A percentile compares a stretch with the other conserved stretches of the same genome.
These are phyloP conservation scores for Myotis planiceps DNA, from an alignment of 2,797 vertebrate species.

Conservation along the genomic window DNA sequence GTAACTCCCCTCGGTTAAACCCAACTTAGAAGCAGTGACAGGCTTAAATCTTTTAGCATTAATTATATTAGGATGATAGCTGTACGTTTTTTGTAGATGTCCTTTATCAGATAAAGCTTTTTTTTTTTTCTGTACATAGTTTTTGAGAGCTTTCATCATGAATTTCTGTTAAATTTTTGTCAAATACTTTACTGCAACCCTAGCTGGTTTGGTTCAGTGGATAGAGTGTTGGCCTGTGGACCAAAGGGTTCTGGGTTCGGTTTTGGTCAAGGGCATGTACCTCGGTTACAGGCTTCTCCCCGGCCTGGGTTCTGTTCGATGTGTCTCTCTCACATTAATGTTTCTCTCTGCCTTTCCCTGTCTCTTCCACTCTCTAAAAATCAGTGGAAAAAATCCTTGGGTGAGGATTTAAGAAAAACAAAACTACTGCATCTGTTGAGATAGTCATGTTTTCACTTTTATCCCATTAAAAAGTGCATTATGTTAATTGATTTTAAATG, in stretches of 20 bases:
- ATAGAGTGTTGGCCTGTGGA: too few relatives aligned
- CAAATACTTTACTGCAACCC: background rate
- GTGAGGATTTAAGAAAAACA: too few relatives aligned
- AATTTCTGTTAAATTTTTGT: constrained; percentile 6
- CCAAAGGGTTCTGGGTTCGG: too few relatives aligned
- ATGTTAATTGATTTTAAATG: background rate
- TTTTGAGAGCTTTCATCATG: background rate
- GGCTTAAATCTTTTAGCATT: background rate
- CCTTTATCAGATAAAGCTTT: background rate
- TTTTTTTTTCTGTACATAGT: background rate
- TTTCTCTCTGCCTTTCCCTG: too few relatives aligned
- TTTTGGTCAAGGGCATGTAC: too few relatives aligned
- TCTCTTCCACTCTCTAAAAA: too few relatives aligned
- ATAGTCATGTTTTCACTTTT: background rate
- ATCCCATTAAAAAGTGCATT: background rate
- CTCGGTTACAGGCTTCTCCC: too few relatives aligned
- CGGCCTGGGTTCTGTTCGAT: too few relatives aligned
- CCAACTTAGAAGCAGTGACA: background rate
- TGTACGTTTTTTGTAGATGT: background rate
- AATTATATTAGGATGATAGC: background rate
- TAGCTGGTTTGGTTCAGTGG: too few relatives aligned
- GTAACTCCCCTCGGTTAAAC: background rate
- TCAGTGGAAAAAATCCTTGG: too few relatives aligned
- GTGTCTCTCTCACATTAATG: too few relatives aligned
- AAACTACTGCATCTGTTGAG: background rate